Evolutionary conservation across 1,140 invertebrate genomes (phyloP), one percentile per base, ranked within the genome.

Genomic region (Grapholita molesta): DNA sequence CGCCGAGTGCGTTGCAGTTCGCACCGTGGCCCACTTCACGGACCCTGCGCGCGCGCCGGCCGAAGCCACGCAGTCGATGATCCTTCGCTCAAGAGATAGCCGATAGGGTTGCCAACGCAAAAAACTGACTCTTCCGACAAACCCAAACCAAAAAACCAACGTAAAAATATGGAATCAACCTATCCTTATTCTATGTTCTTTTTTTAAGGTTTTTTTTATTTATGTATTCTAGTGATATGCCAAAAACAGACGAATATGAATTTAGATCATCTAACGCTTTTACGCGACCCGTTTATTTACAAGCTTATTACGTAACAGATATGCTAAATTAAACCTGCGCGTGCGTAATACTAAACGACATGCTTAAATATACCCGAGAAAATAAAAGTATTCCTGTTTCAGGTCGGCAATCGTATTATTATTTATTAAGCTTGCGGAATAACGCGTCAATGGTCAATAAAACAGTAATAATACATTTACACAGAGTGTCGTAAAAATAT

Each of bases 401-500:
- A 48, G 8, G 21, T 48, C 42, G 42, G 42, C 21, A 15, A 48
- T 18, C 18, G 42, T 9, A 48, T 48, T 48, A 7, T 48, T 48
- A 15, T n/a, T n/a, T n/a, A n/a, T n/a, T n/a, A 48, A 38, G 15
- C 42, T 48, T 18, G 42, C 42, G 42, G 18, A 48, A 48, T 48
- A 48, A 48, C 15, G 25, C 55, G 55, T 61, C 25, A 61, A 61
- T 61, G 25, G 55, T n/a, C 55, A 61, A 61, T 61, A 61, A 61
- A 57, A 57, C 12, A 57, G 53, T 25, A 30, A 57, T 57, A 57
- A 57, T 5, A 61, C 55, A 61, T 61, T 61, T 28, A 61, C 55
- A 28, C 55, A 9, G 12, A 30, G 24, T n/a, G 25, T 61, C 55
- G 15, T 61, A 61, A 61, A 61, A 28, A 30, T 61, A 28, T 61